Conservation (phyloP, 2,113 vertebrate genomes). For the Malurus elegans region DNA sequence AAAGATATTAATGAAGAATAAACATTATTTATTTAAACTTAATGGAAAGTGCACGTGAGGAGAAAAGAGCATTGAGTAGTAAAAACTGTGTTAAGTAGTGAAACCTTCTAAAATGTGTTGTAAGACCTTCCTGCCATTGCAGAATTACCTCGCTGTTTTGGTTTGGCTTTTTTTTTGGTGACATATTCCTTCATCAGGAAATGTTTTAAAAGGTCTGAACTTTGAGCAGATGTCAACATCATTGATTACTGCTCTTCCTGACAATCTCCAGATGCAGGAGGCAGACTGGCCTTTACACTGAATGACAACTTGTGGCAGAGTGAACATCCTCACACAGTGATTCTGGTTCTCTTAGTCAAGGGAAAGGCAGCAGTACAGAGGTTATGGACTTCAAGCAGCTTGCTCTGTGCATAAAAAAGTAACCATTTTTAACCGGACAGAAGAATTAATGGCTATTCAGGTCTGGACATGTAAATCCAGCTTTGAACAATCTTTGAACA, state of each 20-base stretch:
- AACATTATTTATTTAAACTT: background rate
- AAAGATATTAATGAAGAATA: background rate
- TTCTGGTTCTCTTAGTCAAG: accelerated
- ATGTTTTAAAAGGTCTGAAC: background rate
- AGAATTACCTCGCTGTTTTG: background rate
- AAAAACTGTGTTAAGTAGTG: background rate
- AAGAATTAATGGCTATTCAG: background rate
- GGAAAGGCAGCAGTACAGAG: background rate
- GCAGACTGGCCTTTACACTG: background rate
- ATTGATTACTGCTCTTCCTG: background rate
- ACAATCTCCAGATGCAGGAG: background rate
- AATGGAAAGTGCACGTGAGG: background rate
- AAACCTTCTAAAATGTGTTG: background rate
- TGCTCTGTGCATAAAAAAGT: background rate
- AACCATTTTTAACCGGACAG: background rate
- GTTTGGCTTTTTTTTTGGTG: background rate
- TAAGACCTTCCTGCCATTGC: background rate
- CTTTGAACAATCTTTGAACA: background rate
- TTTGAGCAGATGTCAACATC: background rate
- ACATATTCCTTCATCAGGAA: background rate
- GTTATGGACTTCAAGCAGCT: background rate
- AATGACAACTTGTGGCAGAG: background rate
- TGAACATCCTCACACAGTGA: background rate
- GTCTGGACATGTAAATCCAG: background rate
- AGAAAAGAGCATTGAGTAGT: background rate